Evolutionary conservation across 2,888 invertebrate species (phyloP).

Genomic region (Tribolium freemani): DNA sequence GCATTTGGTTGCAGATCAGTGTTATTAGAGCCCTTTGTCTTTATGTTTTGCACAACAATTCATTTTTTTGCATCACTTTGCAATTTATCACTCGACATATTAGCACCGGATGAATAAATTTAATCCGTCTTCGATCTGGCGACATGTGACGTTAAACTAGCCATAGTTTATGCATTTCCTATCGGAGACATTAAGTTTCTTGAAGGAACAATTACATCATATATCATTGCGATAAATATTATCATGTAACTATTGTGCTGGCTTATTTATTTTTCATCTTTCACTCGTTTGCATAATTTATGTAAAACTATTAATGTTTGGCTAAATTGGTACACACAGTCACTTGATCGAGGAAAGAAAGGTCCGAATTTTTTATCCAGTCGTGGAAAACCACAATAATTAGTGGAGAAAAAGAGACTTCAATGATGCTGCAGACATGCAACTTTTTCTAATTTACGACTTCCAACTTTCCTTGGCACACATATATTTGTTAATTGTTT

Average conservation of each 20-base stretch:
- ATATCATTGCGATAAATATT: neutral
- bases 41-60: too few species aligned
- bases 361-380: neutral
- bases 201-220: neutral
- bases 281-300: neutral
- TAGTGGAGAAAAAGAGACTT: slow-evolving; percentile 34
- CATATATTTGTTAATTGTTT: slow-evolving; percentile 36
- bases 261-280: neutral
- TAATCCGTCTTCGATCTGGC: neutral
- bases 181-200: neutral
- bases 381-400: slow-evolving; percentile 12
- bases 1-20: neutral
- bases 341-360: neutral
- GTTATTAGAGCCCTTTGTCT: neutral
- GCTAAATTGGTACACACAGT: neutral
- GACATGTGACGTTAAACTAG: neutral
- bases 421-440: slow-evolving; percentile 27
- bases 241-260: neutral
- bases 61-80: neutral
- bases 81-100: neutral
- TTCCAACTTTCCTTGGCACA: slow-evolving; percentile 42
- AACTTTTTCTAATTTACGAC: slow-evolving; percentile 39
- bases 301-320: neutral
- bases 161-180: neutral
- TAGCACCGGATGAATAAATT: neutral